phyloP scores from a whole-genome alignment of 30 jellyfish, hydroid and myxozoan genomes.

The Hydra vulgaris region DNA sequence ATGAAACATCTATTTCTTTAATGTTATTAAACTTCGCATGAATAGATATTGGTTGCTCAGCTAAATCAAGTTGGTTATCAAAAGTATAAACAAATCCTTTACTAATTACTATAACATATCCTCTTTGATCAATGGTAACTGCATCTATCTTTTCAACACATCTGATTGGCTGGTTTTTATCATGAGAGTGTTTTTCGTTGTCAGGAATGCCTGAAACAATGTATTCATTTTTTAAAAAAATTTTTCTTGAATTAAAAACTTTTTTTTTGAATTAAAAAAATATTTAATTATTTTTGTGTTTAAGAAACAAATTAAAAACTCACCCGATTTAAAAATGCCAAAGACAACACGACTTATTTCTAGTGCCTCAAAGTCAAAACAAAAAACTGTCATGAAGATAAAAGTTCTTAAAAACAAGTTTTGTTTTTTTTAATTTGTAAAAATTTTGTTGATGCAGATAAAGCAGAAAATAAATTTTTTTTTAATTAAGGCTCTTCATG shows the following conservation, averaged over 20 bases:
- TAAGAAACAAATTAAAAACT: too few species aligned
- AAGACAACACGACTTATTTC: too few species aligned
- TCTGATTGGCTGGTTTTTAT: background rate
- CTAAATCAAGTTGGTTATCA: constrained; percentile 11
- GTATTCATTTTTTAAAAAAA: background rate
- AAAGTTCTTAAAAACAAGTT: too few species aligned
- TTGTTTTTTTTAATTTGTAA: too few species aligned
- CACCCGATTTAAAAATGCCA: too few species aligned
- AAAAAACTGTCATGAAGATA: too few species aligned
- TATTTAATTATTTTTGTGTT: too few species aligned
- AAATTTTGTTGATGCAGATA: too few species aligned
- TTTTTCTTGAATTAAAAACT: background rate
- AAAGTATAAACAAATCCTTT: constrained; percentile 23
- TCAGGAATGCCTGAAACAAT: background rate
- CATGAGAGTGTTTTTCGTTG: constrained; percentile 1
- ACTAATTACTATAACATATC: constrained; percentile 34
- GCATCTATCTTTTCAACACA: constrained; percentile 42
- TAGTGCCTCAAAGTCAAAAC: too few species aligned
- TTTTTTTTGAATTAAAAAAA: background rate
- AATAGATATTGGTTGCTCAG: constrained; percentile 45
- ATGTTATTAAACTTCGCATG: constrained; percentile 44
- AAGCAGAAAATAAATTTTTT: too few species aligned
- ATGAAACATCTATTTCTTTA: constrained; percentile 63
- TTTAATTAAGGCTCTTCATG: too few species aligned
- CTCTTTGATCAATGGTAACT: constrained; percentile 23